Conservation (phyloP, 2,888 invertebrate genomes). For the Lithophane leautieri region DNA sequence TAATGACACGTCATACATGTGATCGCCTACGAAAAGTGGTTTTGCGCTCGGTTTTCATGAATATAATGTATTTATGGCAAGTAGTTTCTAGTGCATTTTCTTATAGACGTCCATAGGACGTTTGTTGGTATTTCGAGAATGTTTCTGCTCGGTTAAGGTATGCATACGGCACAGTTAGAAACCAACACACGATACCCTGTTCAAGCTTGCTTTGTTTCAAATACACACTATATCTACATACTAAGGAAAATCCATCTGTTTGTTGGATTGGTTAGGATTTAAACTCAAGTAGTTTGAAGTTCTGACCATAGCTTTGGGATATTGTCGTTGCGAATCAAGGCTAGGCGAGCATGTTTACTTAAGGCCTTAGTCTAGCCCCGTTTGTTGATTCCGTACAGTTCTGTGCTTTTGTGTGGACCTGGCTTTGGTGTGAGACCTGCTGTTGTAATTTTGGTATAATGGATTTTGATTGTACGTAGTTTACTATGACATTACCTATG, state of each 20-base stretch:
- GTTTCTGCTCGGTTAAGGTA: neutral
- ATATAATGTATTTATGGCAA: neutral
- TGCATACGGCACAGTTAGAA: neutral
- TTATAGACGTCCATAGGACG: neutral
- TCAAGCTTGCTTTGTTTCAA: slow-evolving; percentile 23
- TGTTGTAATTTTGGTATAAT: slow-evolving; percentile 9
- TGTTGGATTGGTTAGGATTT: slow-evolving; percentile 51
- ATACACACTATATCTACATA: slow-evolving; percentile 16
- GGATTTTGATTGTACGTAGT: slow-evolving; percentile 12
- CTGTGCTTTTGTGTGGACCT: slow-evolving; percentile 23
- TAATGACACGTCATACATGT: neutral
- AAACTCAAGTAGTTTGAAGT: slow-evolving; percentile 61
- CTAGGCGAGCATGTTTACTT: slow-evolving; percentile 50
- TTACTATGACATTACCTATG: neutral
- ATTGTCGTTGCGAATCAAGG: slow-evolving; percentile 62
- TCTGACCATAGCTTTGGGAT: slow-evolving; percentile 57
- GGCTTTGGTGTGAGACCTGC: slow-evolving; percentile 5
- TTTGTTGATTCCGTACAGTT: slow-evolving; percentile 56
- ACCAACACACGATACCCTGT: slow-evolving; percentile 4
- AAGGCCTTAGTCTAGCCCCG: slow-evolving; percentile 46
- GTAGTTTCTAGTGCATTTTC: neutral
- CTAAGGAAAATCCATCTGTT: slow-evolving; percentile 48
- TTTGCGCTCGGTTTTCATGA: neutral
- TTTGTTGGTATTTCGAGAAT: neutral
- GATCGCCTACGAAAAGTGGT: neutral